These are phyloP conservation scores for Quadroppia sp. DNA, from an alignment of 2,888 invertebrate genomes.

Conservation along the genomic window DNA sequence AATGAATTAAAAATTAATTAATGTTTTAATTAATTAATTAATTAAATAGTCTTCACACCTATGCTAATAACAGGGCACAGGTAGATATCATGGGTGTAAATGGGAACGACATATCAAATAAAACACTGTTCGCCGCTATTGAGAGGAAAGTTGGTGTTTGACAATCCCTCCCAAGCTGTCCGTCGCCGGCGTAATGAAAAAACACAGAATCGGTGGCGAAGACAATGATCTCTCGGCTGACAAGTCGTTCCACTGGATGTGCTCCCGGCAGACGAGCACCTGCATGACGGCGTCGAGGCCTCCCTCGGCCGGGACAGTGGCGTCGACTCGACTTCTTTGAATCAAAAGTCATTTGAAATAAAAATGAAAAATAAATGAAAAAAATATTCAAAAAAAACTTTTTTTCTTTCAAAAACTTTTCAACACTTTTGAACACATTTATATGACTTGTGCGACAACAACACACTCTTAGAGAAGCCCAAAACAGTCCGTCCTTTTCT, in stretches of 20 bases:
- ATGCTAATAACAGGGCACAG: conserved; percentile 56
- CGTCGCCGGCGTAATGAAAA: conserved; percentile 99
- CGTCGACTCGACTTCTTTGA: conserved; percentile 52
- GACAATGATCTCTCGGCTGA: conserved; percentile 88
- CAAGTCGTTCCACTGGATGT: conserved; percentile 92
- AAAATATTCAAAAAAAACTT: no score
- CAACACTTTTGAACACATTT: neutral
- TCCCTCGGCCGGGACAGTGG: conserved; percentile 75
- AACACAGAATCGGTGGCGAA: conserved; percentile 99
- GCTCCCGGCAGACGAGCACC: conserved; percentile 73
- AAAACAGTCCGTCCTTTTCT: no score
- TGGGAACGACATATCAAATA: no score
- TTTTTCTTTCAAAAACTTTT: neutral
- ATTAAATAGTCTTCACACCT: conserved; percentile 86
- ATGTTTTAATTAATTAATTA: no score
- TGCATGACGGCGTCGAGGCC: conserved; percentile 99
- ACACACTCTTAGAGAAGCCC: no score
- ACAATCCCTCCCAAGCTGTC: conserved; percentile 91
- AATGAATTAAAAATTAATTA: no score
- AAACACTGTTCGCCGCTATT: no score
- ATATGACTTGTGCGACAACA: neutral
- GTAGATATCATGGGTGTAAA: no score
- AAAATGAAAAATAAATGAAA: no score
- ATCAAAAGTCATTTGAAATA: no score
- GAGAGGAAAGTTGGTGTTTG: conserved; percentile 85